A percentile compares a stretch with the other conserved stretches of the same genome.
Evolutionary conservation across 2,113 vertebrate species (phyloP).

Genomic region (Hucho hucho): DNA sequence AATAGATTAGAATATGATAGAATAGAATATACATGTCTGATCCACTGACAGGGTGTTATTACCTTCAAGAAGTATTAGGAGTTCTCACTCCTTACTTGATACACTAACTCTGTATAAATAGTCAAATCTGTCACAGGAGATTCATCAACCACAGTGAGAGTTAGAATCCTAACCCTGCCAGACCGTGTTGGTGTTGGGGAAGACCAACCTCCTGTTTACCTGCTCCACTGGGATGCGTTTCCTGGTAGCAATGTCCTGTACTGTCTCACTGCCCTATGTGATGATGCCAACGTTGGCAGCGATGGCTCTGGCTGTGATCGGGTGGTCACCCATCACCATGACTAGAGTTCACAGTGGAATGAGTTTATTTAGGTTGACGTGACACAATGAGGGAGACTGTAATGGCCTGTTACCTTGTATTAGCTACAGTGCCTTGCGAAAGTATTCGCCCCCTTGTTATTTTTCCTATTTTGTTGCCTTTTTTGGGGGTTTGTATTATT

Average conservation of each 20-base stretch:
- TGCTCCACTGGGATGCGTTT: slow-evolving; percentile 81
- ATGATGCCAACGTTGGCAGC: slow-evolving; percentile 86
- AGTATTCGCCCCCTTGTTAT: too few relatives aligned
- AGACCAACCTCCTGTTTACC: slow-evolving; percentile 78
- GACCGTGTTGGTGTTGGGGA: too few relatives aligned
- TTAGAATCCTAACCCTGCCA: too few relatives aligned
- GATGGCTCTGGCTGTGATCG: slow-evolving; percentile 86
- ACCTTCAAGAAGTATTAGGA: too few relatives aligned
- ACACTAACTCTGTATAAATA: too few relatives aligned
- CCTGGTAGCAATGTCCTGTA: slow-evolving; percentile 82
- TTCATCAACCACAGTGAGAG: too few relatives aligned
- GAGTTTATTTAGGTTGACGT: not conserved
- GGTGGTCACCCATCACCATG: slow-evolving; percentile 89
- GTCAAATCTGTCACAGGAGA: too few relatives aligned
- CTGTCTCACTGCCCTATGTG: slow-evolving; percentile 84
- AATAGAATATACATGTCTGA: too few relatives aligned
- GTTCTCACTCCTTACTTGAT: too few relatives aligned
- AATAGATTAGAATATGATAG: not conserved
- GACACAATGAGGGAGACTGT: not conserved
- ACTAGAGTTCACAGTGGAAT: slow-evolving; percentile 58
- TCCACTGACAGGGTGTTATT: too few relatives aligned
- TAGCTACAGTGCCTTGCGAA: not conserved
- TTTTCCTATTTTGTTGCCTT: too few relatives aligned
- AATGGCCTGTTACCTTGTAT: not conserved
- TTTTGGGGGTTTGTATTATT: too few relatives aligned